Percentiles rank a stretch among this genome's conserved stretches.
These are phyloP conservation scores for Eulacestoma nigropectus DNA, from an alignment of 2,113 vertebrate species.

Conservation along the genomic window DNA sequence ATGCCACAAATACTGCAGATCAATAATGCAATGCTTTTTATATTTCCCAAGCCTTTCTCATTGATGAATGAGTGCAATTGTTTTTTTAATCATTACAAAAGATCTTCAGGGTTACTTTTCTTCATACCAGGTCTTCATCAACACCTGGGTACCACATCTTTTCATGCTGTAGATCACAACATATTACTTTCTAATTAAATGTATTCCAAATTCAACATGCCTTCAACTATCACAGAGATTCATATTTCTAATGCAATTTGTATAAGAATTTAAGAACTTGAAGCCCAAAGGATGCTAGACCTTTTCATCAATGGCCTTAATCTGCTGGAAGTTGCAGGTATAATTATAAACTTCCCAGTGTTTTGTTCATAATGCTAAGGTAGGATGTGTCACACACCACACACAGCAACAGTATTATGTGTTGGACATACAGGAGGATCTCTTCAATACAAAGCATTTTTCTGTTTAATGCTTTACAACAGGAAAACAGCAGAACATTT, in stretches of 20 bases:
- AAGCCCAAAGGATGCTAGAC: neutral
- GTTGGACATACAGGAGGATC: neutral
- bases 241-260: neutral
- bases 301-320: neutral
- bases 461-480: neutral
- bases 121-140: conserved; percentile 22
- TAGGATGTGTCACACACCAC: neutral
- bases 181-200: neutral
- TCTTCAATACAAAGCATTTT: neutral
- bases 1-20: neutral
- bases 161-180: neutral
- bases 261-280: neutral
- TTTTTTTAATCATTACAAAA: neutral
- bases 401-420: neutral
- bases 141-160: neutral
- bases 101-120: neutral
- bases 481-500: neutral
- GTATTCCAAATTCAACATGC: neutral
- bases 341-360: neutral
- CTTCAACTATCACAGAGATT: neutral
- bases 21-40: neutral
- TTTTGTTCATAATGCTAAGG: neutral
- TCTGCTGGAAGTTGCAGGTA: neutral
- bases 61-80: conserved; percentile 5
- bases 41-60: conserved; percentile 10